Evolutionary conservation across 2,888 invertebrate species (phyloP), one percentile per base, ranked within the genome.

Genomic region (Athrips mouffetella): DNA sequence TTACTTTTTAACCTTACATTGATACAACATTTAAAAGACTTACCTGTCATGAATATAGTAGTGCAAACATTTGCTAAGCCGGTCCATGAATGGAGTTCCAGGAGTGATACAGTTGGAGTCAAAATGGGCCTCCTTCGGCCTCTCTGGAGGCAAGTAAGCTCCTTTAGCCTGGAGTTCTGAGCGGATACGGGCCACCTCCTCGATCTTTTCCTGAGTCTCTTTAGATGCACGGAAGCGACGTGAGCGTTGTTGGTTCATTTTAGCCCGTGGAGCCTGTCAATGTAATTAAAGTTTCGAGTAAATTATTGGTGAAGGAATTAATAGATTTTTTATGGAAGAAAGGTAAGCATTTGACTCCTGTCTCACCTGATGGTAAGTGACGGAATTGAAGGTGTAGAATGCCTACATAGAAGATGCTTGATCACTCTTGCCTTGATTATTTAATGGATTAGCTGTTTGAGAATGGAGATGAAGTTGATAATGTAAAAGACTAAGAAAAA

Each of bases 101-200:
- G 99, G 99, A 0, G 99, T 99, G 68, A 99, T 99, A 73, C 99
- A 99, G 80, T 99, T 99, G 48, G 98, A 98, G 80, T 99, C 99
- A 78, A 99, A 99, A 83, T 98, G 98, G 33, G 96, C 95, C 60
- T 93, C 96, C 67, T 96, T 96, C 0, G 94, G 92, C 81, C 98
- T 98, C 69, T 96, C 94, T 0, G 96, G 94, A 0, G 97, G 97
- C 45, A 97, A 78, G 58, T 91, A 89, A 11, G 92, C 93, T 0
- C 96, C 96, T 68, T 93, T 94, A 1, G 89, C 79, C 45, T 90
- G 71, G 27, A 97, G 83, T 63, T 96, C 95, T 0, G 92, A 91
- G 16, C 96, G 90, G 54, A 97, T 92, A 47, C 94, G 90, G 37
- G 93, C 91, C 45, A 99, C 92, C 79, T 98, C 97, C 15, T 92